Base-by-base conservation (phyloP, 2,888 invertebrate species). In the Drosophila suboccidentalis region DNA sequence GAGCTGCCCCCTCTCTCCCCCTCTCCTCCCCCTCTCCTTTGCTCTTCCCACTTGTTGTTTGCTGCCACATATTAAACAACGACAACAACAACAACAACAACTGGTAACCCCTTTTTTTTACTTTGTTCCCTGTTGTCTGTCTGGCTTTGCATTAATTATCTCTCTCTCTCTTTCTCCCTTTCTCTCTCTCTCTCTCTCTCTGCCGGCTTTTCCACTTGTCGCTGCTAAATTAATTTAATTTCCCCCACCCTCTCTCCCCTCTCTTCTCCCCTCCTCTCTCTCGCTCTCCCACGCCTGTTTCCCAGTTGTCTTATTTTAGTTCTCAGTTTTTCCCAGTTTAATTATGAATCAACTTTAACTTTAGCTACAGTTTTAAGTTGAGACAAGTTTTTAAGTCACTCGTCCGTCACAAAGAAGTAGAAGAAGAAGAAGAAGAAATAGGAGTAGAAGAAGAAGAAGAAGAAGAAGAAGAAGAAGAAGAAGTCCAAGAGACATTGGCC, bases 191-290 rank as follows among this genome's bases (percentile, higher is more conserved):
- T 51, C 19, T 8, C 41, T 15, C 38, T 55, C 29, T 19, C 49
- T 71, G 74, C 59, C 58, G 65, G 61, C n/a, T 68, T 74, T 74
- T 78, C 64, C 78, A 80, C 78, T 80, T 80, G 80, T 80, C 78
- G 80, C 69, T 61, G 61, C 47, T 68, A 82, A 79, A 78, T 85
- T 84, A 80, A 84, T 80, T 77, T 79, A 44, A 26, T 57, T 38
- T 49, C 65, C 53, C 39, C 17, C 54, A 41, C 13, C 22, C 57
- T 57, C 11, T 9, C 46, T 46, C n/a, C 15, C 57, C 60, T 11
- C 32, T 54, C n/a, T 17, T 22, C 22, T 22, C 9, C 22, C 13
- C 15, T 13, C n/a, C n/a, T 32, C 13, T 3, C 19, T 13, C 17
- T 13, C 11, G 1, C 19, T 22, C 22, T 59, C 17, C 41, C 47